Conservation (phyloP, 2,888 invertebrate species). For the Sarcophaga subvicina region DNA sequence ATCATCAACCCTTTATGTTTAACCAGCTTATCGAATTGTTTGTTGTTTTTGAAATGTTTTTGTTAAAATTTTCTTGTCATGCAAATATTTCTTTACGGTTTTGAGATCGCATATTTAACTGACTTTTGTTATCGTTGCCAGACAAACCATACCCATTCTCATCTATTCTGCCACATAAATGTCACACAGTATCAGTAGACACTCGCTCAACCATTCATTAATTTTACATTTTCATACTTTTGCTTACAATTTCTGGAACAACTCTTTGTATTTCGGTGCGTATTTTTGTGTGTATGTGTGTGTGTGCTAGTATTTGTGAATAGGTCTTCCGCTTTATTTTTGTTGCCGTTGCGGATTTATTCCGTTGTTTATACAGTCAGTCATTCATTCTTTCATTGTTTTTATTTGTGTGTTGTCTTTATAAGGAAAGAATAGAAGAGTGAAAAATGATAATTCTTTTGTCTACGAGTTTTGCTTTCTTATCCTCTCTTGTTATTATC, state of each 20-base stretch:
- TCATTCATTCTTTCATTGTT: conserved; percentile 12
- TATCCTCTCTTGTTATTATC: no score
- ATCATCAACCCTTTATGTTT: not conserved
- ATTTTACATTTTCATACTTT: conserved; percentile 22
- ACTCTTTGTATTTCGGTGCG: not conserved
- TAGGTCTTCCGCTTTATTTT: not conserved
- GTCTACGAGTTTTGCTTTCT: not conserved
- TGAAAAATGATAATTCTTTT: conserved; percentile 43
- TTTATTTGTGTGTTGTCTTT: no score
- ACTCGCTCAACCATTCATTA: conserved; percentile 22
- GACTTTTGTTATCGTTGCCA: not conserved
- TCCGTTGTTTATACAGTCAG: not conserved
- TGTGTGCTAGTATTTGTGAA: no score
- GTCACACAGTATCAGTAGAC: not conserved
- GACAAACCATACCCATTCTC: conserved; percentile 6
- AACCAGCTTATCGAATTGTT: not conserved
- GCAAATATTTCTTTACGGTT: not conserved
- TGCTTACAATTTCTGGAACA: not conserved
- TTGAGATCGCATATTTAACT: not conserved
- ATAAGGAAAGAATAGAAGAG: not conserved
- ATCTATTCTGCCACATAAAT: not conserved
- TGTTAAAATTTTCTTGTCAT: not conserved
- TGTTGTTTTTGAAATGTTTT: not conserved
- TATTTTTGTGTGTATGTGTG: not conserved
- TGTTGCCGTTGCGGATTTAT: not conserved